Percentiles rank a stretch among this genome's conserved stretches.
Conservation (phyloP, 2,113 vertebrate genomes). For the Lipotes vexillifer region DNA sequence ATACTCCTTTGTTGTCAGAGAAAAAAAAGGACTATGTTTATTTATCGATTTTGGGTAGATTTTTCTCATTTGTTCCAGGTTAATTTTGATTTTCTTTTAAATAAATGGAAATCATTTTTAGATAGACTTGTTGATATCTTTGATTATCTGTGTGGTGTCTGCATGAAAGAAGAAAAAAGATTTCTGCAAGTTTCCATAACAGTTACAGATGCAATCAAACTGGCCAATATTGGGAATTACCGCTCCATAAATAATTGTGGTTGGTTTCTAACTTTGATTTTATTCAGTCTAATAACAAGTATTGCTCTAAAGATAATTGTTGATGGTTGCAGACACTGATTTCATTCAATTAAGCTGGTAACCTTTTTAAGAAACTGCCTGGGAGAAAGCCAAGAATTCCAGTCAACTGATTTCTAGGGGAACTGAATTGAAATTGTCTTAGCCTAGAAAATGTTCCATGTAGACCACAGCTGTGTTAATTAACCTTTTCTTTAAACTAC, state of each 20-base stretch:
- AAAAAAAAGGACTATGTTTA: neutral
- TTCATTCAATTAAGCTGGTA: slow-evolving; percentile 71
- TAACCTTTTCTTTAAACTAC: slow-evolving; percentile 54
- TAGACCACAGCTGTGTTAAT: slow-evolving; percentile 61
- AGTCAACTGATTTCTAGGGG: slow-evolving; percentile 50
- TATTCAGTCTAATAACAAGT: slow-evolving; percentile 61
- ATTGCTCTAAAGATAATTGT: slow-evolving; percentile 64
- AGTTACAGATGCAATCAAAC: neutral
- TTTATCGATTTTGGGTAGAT: neutral
- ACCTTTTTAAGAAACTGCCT: slow-evolving; percentile 69
- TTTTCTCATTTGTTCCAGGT: neutral
- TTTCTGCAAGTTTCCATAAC: slow-evolving; percentile 25
- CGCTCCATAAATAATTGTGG: slow-evolving; percentile 22
- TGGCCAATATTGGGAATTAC: neutral
- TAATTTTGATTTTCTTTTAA: neutral
- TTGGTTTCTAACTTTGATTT: slow-evolving; percentile 60
- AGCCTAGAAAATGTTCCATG: slow-evolving; percentile 51
- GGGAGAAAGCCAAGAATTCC: slow-evolving; percentile 62
- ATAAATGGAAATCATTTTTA: neutral
- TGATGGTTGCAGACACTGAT: slow-evolving; percentile 54
- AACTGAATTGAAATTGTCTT: slow-evolving; percentile 50
- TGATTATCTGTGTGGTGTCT: neutral
- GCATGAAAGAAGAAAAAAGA: neutral
- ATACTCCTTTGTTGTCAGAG: no score
- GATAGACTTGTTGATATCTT: neutral